Conservation (phyloP, 2,797 vertebrate genomes). For the Synaphobranchus kaupii region DNA sequence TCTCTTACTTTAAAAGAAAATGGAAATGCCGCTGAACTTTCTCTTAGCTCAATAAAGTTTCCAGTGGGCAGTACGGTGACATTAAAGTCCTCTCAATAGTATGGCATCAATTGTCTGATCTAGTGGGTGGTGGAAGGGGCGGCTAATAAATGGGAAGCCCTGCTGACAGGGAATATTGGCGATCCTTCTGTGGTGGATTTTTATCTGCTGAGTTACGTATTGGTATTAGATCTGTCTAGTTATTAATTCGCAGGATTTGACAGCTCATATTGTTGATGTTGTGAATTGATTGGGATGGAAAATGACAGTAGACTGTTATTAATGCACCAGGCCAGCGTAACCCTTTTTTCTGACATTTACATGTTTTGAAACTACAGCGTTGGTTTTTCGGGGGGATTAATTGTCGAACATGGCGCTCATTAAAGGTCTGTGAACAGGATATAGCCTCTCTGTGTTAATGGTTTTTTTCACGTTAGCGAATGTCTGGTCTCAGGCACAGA, state of each 20-base stretch:
- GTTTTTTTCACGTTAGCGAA: background rate
- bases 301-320: background rate
- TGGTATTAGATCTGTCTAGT: slow-evolving; percentile 48
- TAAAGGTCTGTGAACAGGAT: background rate
- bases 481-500: background rate
- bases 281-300: slow-evolving; percentile 6
- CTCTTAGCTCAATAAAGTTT: slow-evolving; percentile 35
- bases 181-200: slow-evolving; percentile 56
- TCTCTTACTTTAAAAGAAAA: slow-evolving; percentile 32
- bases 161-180: slow-evolving; percentile 59
- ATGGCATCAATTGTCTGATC: slow-evolving; percentile 57
- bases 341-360: background rate
- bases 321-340: background rate
- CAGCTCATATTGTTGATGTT: slow-evolving; percentile 32
- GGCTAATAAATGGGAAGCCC: slow-evolving; percentile 61
- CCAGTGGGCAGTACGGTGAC: slow-evolving; percentile 46
- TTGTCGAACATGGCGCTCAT: background rate
- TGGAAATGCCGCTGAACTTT: background rate
- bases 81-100: slow-evolving; percentile 56
- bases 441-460: no score
- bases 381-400: background rate
- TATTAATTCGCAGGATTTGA: slow-evolving; percentile 48
- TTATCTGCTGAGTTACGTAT: slow-evolving; percentile 62
- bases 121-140: slow-evolving; percentile 36
- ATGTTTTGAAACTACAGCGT: background rate